A percentile compares a stretch with the other conserved stretches of the same genome.
Conservation (phyloP, 1,140 invertebrate genomes). For the Wiebesia pumilae region DNA sequence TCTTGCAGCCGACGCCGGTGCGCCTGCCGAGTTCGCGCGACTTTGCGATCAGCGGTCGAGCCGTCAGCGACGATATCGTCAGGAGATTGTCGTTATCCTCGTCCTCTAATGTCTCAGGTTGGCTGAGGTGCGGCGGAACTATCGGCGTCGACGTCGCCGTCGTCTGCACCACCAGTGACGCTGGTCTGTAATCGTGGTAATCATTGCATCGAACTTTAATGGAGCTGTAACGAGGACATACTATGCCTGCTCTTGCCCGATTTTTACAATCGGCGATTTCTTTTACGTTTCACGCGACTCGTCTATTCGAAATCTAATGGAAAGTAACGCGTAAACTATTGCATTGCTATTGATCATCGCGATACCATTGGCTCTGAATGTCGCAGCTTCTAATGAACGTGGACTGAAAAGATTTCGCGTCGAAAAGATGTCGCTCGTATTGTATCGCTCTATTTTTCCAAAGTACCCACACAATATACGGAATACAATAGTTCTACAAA, state of each 20-base stretch:
- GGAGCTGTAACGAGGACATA: background rate
- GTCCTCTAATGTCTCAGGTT: slow-evolving; percentile 79
- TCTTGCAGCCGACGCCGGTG: slow-evolving; percentile 42
- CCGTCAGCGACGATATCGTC: slow-evolving; percentile 82
- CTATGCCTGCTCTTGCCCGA: background rate
- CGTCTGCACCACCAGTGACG: slow-evolving; percentile 67
- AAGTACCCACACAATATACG: too few species aligned
- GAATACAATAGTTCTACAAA: too few species aligned
- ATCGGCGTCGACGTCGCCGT: slow-evolving; percentile 69
- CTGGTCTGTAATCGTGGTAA: slow-evolving; percentile 59
- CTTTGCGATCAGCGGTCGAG: slow-evolving; percentile 81
- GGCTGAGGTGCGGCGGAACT: slow-evolving; percentile 72
- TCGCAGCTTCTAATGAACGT: too few species aligned
- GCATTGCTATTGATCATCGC: too few species aligned
- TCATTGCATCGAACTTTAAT: slow-evolving; percentile 1
- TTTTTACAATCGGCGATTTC: background rate
- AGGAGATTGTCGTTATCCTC: slow-evolving; percentile 81
- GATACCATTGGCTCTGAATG: too few species aligned
- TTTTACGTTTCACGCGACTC: too few species aligned
- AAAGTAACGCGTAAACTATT: too few species aligned
- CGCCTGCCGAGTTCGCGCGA: slow-evolving; percentile 76
- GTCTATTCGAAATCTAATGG: too few species aligned
- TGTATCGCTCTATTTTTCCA: too few species aligned
- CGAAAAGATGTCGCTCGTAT: too few species aligned
- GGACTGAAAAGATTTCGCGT: too few species aligned